Evolutionary conservation across 2,113 vertebrate species (phyloP).

Genomic region (Paedocypris sp.): DNA sequence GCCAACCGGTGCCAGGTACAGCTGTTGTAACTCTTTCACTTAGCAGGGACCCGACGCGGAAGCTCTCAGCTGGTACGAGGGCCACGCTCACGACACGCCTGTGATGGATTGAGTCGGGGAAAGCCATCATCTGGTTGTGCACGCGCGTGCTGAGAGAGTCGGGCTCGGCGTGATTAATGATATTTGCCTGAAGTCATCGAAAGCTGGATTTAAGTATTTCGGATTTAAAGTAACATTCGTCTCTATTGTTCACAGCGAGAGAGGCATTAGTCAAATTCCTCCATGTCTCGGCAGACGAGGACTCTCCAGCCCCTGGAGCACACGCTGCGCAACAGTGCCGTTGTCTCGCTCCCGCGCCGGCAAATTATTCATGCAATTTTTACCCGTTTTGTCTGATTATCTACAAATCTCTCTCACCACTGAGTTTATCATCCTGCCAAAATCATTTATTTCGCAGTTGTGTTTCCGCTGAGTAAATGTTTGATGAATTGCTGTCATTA

Average conservation of each 20-base stretch:
- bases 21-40: constrained; percentile 41
- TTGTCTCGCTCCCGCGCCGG: constrained; percentile 25
- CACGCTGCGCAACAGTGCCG: constrained; percentile 23
- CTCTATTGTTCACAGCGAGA: constrained; percentile 45
- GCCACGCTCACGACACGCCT: background rate
- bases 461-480: constrained; percentile 16
- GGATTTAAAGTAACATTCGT: constrained; percentile 46
- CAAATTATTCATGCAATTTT: constrained; percentile 38
- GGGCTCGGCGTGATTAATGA: constrained; percentile 39
- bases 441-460: constrained; percentile 20
- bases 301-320: constrained; percentile 28
- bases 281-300: constrained; percentile 25
- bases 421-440: constrained; percentile 23
- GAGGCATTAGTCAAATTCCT: constrained; percentile 45
- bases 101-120: constrained; percentile 41
- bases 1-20: constrained; percentile 29
- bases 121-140: constrained; percentile 38
- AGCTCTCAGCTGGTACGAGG: constrained; percentile 32
- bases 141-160: constrained; percentile 32
- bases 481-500: constrained; percentile 29
- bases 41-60: constrained; percentile 35
- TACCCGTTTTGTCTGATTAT: constrained; percentile 30
- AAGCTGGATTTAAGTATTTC: constrained; percentile 44
- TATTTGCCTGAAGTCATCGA: constrained; percentile 43
- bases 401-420: constrained; percentile 29